Evolutionary conservation across 2,888 invertebrate species (phyloP).

Genomic region (Scaptomyza tumidula): DNA sequence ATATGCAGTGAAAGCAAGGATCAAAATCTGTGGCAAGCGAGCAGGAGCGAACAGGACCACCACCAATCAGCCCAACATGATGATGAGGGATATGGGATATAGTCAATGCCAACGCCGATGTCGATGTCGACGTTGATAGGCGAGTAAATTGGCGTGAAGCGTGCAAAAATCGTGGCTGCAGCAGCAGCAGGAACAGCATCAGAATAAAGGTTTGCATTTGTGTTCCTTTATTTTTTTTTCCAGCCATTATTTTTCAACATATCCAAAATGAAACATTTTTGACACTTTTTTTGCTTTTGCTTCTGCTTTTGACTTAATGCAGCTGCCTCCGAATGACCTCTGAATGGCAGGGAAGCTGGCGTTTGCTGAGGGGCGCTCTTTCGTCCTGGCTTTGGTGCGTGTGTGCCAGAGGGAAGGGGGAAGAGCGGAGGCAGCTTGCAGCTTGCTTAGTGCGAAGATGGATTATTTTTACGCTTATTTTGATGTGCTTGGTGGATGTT

Average conservation of each 20-base stretch:
- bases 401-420: slow-evolving; percentile 13
- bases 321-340: slow-evolving; percentile 56
- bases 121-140: slow-evolving; percentile 73
- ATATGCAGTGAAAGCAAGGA: slow-evolving; percentile 19
- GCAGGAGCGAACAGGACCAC: slow-evolving; percentile 35
- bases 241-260: slow-evolving; percentile 76
- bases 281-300: slow-evolving; percentile 60
- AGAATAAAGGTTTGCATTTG: not conserved
- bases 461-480: slow-evolving; percentile 81
- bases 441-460: slow-evolving; percentile 77
- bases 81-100: slow-evolving; percentile 32
- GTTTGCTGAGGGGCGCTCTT: slow-evolving; percentile 35
- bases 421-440: slow-evolving; percentile 29
- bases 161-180: slow-evolving; percentile 82
- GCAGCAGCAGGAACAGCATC: slow-evolving; percentile 34
- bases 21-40: slow-evolving; percentile 32
- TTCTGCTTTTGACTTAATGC: slow-evolving; percentile 33
- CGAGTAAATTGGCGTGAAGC: slow-evolving; percentile 85
- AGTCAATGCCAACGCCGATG: slow-evolving; percentile 38
- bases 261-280: slow-evolving; percentile 79
- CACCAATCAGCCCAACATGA: slow-evolving; percentile 10
- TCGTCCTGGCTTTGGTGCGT: slow-evolving; percentile 14
- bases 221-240: slow-evolving; percentile 20
- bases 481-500: slow-evolving; percentile 83
- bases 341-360: slow-evolving; percentile 24